Conservation (phyloP, 2,113 vertebrate genomes). For the Pseudorasbora parva region DNA sequence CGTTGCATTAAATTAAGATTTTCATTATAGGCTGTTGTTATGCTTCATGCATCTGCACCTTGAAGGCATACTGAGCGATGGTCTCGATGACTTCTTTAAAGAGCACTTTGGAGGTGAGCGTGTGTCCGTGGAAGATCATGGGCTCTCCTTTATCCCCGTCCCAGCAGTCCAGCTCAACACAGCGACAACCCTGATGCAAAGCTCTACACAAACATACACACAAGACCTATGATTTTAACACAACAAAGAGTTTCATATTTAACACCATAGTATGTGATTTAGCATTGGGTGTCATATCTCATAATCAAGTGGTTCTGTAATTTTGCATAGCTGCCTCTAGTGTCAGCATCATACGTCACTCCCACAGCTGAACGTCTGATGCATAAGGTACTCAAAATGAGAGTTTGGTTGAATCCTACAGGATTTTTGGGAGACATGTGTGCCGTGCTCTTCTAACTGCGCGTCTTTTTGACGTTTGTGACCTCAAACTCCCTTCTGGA, state of each 20-base stretch:
- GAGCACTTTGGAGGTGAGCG: conserved; percentile 92
- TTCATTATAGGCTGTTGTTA: not conserved
- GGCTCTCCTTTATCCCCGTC: conserved; percentile 92
- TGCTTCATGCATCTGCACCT: conserved; percentile 65
- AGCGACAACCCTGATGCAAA: conserved; percentile 90
- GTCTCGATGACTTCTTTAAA: conserved; percentile 91
- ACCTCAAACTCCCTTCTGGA: no score
- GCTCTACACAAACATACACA: conserved; percentile 74
- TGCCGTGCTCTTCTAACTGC: no score
- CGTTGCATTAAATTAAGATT: not conserved
- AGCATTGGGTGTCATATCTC: not conserved
- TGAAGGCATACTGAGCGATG: conserved; percentile 88
- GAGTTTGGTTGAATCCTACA: no score
- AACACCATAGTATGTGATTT: not conserved
- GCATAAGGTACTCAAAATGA: no score
- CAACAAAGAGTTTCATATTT: not conserved
- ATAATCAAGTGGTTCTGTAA: not conserved
- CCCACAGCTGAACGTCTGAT: no score
- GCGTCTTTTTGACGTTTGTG: no score
- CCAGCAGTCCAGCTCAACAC: conserved; percentile 98
- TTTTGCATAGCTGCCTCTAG: not conserved
- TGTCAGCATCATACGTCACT: no score
- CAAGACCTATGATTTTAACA: not conserved
- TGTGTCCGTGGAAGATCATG: conserved; percentile 90
- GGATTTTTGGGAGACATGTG: no score